Conservation (phyloP, 2,888 invertebrate species). For the Axea sp. region DNA sequence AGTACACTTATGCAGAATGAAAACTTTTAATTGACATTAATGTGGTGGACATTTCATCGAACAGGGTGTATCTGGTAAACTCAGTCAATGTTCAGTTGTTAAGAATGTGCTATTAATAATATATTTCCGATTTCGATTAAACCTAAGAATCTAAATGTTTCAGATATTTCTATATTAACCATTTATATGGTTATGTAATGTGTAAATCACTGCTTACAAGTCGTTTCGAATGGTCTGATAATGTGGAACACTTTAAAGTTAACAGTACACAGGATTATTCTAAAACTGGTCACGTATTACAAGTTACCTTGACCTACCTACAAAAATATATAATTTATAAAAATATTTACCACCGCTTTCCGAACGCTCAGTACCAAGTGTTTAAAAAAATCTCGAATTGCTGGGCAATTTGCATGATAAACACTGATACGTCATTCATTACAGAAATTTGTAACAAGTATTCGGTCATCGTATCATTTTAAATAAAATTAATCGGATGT, state of each 20-base stretch:
- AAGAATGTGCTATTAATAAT: slow-evolving; percentile 9
- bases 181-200: slow-evolving; percentile 62
- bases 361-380: too few species aligned
- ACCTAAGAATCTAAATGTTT: slow-evolving; percentile 42
- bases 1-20: neutral
- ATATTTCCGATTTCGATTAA: slow-evolving; percentile 50
- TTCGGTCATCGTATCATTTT: too few species aligned
- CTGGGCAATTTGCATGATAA: too few species aligned
- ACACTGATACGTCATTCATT: too few species aligned
- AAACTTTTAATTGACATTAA: slow-evolving; percentile 8
- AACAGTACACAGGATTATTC: slow-evolving; percentile 1
- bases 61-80: neutral
- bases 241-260: slow-evolving; percentile 8
- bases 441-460: too few species aligned
- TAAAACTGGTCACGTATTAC: slow-evolving; percentile 11
- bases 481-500: too few species aligned
- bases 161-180: slow-evolving; percentile 64
- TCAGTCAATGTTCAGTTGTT: slow-evolving; percentile 18
- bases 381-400: neutral
- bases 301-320: slow-evolving; percentile 10
- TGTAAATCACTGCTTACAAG: slow-evolving; percentile 53
- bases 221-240: too few species aligned
- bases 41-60: slow-evolving; percentile 34
- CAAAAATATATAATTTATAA: neutral
- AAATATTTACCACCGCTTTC: neutral